Percentiles rank a stretch among this genome's conserved stretches.
These are phyloP conservation scores for Tuberolachnus salignus DNA, from an alignment of 2,888 invertebrate species.

Conservation along the genomic window DNA sequence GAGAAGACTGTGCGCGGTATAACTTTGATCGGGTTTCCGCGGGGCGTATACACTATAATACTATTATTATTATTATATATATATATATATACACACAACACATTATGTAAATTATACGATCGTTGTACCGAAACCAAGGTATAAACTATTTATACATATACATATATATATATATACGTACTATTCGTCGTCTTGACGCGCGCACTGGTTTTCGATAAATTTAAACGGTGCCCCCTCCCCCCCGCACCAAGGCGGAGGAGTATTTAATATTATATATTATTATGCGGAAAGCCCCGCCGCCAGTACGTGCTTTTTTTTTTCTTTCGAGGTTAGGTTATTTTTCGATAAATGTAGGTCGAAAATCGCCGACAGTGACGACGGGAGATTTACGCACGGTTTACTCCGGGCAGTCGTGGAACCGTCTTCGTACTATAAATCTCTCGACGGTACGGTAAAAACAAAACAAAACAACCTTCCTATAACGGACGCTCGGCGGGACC, in stretches of 20 bases:
- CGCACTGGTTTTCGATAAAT: conserved; percentile 34
- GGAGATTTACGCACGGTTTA: no score
- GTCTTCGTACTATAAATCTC: no score
- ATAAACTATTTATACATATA: no score
- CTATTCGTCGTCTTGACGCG: background rate
- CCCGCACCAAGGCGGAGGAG: background rate
- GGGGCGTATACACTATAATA: conserved; percentile 35
- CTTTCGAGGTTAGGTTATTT: no score
- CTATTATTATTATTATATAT: conserved; percentile 7
- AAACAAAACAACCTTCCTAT: no score
- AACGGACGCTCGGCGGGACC: no score
- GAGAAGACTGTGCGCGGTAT: conserved; percentile 14
- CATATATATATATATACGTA: no score
- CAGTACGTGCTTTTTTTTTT: conserved; percentile 17
- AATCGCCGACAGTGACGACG: conserved; percentile 2
- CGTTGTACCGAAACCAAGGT: no score
- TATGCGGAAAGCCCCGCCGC: background rate
- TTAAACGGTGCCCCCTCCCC: conserved; percentile 1
- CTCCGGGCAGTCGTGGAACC: no score
- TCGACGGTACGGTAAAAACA: no score
- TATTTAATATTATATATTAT: background rate
- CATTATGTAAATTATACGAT: conserved; percentile 46
- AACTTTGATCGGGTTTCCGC: conserved; percentile 37
- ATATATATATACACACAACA: conserved; percentile 20
- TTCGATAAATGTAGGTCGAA: conserved; percentile 17